Conservation (phyloP, 1,140 invertebrate species). For the Globodera rostochiensis region DNA sequence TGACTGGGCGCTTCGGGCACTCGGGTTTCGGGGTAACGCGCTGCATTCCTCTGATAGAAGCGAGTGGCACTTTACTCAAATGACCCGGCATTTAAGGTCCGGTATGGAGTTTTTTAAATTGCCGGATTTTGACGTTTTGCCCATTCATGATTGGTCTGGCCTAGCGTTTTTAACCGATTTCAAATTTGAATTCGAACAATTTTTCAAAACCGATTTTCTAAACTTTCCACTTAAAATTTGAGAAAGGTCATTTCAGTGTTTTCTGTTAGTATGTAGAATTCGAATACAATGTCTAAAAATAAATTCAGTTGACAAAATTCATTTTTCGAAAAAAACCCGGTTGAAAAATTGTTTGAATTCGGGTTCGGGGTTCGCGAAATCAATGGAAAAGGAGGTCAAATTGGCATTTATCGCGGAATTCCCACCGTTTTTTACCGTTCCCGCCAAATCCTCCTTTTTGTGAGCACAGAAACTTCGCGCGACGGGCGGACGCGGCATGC, state of each 20-base stretch:
- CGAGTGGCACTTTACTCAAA: too few species aligned
- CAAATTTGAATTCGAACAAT: neutral
- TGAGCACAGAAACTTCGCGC: conserved; percentile 52
- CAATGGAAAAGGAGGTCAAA: too few species aligned
- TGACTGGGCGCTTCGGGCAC: neutral
- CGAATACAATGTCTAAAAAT: conserved; percentile 6
- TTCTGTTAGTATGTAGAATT: neutral
- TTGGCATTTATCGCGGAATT: too few species aligned
- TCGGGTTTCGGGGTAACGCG: neutral
- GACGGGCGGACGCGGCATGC: conserved; percentile 43
- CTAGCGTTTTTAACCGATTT: too few species aligned
- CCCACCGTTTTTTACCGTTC: too few species aligned
- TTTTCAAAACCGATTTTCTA: neutral
- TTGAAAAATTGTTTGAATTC: conserved; percentile 11
- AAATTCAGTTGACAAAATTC: neutral
- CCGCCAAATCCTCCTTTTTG: too few species aligned
- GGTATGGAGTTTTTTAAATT: too few species aligned
- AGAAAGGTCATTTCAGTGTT: too few species aligned
- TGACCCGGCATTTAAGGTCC: too few species aligned
- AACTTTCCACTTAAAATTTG: too few species aligned
- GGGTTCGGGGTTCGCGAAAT: conserved; percentile 2
- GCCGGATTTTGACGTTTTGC: too few species aligned
- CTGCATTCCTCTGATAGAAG: neutral
- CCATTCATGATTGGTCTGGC: too few species aligned
- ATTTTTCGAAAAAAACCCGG: neutral